Evolutionary conservation across 2,888 invertebrate genomes (phyloP).

Genomic region (Marasmarcha lunaedactyla): DNA sequence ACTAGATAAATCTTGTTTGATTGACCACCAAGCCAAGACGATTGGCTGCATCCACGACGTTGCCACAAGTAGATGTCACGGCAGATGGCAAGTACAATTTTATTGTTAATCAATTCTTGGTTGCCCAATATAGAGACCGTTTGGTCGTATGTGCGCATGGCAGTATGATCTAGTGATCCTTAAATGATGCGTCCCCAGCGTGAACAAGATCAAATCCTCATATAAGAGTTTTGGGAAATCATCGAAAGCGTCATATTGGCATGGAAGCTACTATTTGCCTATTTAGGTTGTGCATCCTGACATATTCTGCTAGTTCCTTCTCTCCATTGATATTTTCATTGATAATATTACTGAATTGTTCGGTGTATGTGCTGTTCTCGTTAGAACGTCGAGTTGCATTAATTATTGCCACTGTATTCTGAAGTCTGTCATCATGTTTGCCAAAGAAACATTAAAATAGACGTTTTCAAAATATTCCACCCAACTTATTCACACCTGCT

Average conservation of each 20-base stretch:
- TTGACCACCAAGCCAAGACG: too few species aligned
- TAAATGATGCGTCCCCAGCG: constrained; percentile 6
- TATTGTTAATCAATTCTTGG: too few species aligned
- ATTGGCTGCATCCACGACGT: too few species aligned
- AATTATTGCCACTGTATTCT: constrained; percentile 12
- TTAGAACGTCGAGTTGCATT: constrained; percentile 8
- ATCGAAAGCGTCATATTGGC: constrained; percentile 3
- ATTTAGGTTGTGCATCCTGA: too few species aligned
- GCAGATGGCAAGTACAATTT: too few species aligned
- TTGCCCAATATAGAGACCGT: too few species aligned
- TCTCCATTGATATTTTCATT: constrained; percentile 7
- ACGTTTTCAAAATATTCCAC: constrained; percentile 7
- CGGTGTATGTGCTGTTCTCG: constrained; percentile 5
- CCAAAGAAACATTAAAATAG: constrained; percentile 8
- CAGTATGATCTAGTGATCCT: too few species aligned
- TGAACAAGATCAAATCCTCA: constrained; percentile 6
- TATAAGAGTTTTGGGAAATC: constrained; percentile 5
- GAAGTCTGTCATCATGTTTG: constrained; percentile 10
- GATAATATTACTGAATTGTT: constrained; percentile 5
- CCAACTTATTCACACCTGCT: constrained; percentile 9
- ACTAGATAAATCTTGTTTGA: too few species aligned
- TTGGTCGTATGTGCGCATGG: too few species aligned
- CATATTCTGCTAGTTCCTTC: constrained; percentile 9
- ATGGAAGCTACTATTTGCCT: constrained; percentile 2
- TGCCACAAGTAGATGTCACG: too few species aligned